Conservation (phyloP, 2,113 vertebrate species). For the Pangasianodon hypophthalmus region DNA sequence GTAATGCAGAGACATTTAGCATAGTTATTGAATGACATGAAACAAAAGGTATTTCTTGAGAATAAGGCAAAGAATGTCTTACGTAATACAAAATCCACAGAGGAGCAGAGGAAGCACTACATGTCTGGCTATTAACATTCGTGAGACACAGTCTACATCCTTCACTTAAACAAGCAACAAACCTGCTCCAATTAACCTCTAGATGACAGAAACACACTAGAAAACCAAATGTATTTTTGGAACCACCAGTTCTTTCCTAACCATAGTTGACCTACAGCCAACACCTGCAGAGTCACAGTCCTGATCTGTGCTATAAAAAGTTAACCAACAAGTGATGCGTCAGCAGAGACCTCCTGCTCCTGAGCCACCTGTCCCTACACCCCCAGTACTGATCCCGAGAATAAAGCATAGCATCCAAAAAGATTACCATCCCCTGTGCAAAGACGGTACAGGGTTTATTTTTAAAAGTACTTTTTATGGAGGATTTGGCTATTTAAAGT, state of each 20-base stretch:
- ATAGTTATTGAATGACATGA: not conserved
- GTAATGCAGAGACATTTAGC: not conserved
- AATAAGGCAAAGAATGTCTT: not conserved
- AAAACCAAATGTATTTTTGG: not conserved
- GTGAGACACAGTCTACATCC: not conserved
- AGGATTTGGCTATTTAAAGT: not conserved
- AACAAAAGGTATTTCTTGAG: not conserved
- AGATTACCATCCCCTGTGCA: not conserved
- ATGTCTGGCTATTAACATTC: not conserved
- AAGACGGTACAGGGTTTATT: not conserved
- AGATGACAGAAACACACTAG: constrained; percentile 24
- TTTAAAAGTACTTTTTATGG: not conserved
- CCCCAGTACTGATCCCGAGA: not conserved
- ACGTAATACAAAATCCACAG: not conserved
- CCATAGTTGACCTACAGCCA: constrained; percentile 26
- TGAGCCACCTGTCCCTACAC: constrained; percentile 36
- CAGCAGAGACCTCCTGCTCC: constrained; percentile 43
- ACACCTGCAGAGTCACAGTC: not conserved
- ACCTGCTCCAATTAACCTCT: not conserved
- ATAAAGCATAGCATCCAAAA: not conserved
- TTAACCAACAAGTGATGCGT: constrained; percentile 21
- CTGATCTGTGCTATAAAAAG: constrained; percentile 37
- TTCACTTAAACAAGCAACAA: not conserved
- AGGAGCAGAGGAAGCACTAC: not conserved
- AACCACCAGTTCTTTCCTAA: not conserved